Evolutionary conservation across 53 echinoderm and acorn worm genomes (phyloP).

Genomic region (Henricia sp.): DNA sequence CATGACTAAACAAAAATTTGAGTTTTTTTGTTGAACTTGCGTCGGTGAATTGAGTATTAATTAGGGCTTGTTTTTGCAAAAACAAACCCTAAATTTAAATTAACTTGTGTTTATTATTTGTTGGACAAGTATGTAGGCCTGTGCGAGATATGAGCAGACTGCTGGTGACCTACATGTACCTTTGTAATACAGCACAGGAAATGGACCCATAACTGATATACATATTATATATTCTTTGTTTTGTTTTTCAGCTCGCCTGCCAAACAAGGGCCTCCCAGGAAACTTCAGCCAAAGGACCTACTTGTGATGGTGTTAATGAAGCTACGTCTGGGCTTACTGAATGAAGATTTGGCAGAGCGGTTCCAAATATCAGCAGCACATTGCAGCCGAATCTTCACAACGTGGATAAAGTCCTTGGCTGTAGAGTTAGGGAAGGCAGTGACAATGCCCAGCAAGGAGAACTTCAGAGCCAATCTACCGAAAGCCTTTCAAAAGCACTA

Average conservation of each 20-base stretch:
- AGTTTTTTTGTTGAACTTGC: no score
- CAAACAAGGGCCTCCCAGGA: not conserved
- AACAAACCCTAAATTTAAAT: no score
- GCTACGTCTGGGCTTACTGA: conserved; percentile 13
- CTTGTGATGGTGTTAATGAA: conserved; percentile 28
- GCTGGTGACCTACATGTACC: no score
- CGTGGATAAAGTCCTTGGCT: conserved; percentile 68
- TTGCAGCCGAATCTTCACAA: conserved; percentile 53
- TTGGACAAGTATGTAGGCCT: no score
- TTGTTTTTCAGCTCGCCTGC: not conserved
- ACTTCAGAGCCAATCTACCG: conserved; percentile 9
- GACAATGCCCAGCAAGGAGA: conserved; percentile 45
- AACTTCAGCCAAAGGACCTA: conserved; percentile 15
- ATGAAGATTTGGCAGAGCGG: conserved; percentile 42
- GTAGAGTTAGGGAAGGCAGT: conserved; percentile 45
- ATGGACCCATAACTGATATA: no score
- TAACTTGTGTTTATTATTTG: no score
- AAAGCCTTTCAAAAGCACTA: conserved; percentile 20
- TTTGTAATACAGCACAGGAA: no score
- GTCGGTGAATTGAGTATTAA: no score
- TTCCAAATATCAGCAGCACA: conserved; percentile 38
- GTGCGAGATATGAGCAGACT: conserved; percentile 4
- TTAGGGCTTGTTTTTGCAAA: no score
- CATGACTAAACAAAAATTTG: no score
- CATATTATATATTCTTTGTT: no score